A percentile compares a stretch with the other conserved stretches of the same genome.
phyloP scores from a whole-genome alignment of 2,797 vertebrate species.

The Pseudochirops corinnae region DNA sequence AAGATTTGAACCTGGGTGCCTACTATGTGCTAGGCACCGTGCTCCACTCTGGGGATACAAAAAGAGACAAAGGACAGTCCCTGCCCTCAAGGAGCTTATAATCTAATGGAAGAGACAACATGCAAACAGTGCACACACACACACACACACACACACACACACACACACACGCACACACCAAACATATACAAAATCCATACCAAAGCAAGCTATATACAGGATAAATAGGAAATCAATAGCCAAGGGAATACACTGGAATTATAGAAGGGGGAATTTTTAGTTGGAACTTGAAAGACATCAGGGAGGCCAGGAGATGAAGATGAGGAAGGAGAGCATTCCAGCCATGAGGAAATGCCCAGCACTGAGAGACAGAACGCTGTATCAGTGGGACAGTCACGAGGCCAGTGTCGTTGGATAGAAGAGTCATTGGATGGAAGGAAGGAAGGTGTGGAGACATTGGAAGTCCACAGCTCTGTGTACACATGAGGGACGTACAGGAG shows the following conservation, averaged over 20 bases:
- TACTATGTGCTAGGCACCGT: too few relatives aligned
- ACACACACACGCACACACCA: not conserved
- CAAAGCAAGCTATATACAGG: too few relatives aligned
- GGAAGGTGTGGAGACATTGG: not conserved
- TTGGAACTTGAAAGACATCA: not conserved
- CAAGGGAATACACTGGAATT: not conserved
- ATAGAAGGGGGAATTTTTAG: not conserved
- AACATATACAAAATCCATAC: too few relatives aligned
- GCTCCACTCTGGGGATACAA: too few relatives aligned
- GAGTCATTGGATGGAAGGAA: not conserved
- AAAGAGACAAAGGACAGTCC: too few relatives aligned
- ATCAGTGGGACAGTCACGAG: not conserved
- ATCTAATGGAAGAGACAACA: not conserved
- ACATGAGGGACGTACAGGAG: not conserved
- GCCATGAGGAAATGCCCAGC: not conserved
- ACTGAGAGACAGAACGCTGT: not conserved
- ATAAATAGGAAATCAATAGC: not conserved
- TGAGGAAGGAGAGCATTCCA: not conserved
- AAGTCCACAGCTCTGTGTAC: not conserved
- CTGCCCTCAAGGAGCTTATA: too few relatives aligned
- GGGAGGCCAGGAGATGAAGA: not conserved
- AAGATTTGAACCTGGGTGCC: too few relatives aligned
- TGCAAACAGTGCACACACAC: not conserved
- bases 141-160: too few relatives aligned
- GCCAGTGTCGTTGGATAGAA: not conserved